Evolutionary conservation across 2,797 vertebrate genomes (phyloP).

Genomic region (Microchirus variegatus): DNA sequence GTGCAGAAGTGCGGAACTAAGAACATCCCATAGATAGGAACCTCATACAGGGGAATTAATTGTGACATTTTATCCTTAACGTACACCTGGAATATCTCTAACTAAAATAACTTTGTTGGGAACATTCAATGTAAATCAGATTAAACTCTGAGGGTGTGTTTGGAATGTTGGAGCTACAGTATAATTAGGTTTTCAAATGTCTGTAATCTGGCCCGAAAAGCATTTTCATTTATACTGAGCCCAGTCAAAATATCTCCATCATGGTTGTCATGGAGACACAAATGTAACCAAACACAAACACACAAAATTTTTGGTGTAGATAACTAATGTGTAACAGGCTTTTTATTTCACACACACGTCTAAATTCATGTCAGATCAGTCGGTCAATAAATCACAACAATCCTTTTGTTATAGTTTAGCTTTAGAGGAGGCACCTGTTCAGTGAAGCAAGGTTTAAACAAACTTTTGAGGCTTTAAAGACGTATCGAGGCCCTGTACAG

Average conservation of each 20-base stretch:
- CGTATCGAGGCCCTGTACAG: too few species aligned
- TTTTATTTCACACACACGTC: too few species aligned
- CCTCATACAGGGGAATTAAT: slow-evolving; percentile 23
- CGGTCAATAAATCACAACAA: too few species aligned
- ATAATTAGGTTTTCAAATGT: slow-evolving; percentile 38
- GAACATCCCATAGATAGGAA: slow-evolving; percentile 10
- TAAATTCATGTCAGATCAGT: too few species aligned
- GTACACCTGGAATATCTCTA: slow-evolving; percentile 29
- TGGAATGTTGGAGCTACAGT: slow-evolving; percentile 23
- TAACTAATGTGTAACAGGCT: too few species aligned
- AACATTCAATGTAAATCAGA: slow-evolving; percentile 46
- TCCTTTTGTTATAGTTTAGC: too few species aligned
- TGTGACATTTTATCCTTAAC: slow-evolving; percentile 56
- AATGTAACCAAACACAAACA: too few species aligned
- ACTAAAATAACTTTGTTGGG: slow-evolving; percentile 56
- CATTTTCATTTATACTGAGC: background rate
- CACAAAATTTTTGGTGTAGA: too few species aligned
- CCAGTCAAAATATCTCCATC: slow-evolving; percentile 1
- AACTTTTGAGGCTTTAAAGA: too few species aligned
- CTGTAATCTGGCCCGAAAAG: too few species aligned
- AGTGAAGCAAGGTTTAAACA: too few species aligned
- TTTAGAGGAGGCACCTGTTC: too few species aligned
- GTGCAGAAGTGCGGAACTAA: slow-evolving; percentile 13
- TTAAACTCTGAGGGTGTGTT: slow-evolving; percentile 33
- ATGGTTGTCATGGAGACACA: background rate